Conservation (phyloP, 1,140 invertebrate species). For the Prorops nasuta region DNA sequence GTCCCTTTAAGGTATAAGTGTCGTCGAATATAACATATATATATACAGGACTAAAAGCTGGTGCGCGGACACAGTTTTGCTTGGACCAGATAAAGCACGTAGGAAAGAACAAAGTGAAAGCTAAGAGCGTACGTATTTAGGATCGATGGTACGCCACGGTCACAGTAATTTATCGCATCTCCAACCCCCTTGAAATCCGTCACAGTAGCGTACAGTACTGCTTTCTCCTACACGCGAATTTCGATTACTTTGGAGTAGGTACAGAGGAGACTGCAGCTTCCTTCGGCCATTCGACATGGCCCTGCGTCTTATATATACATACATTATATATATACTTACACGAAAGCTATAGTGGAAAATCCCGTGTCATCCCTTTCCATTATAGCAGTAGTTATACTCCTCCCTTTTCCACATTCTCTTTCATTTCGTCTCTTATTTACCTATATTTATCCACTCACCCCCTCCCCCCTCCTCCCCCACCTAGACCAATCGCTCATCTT, state of each 20-base stretch:
- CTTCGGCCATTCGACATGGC: conserved; percentile 20
- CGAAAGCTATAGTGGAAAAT: conserved; percentile 29
- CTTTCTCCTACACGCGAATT: conserved; percentile 29
- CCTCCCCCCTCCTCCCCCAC: no score
- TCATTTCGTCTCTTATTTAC: background rate
- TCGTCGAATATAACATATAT: no score
- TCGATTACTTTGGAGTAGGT: conserved; percentile 43
- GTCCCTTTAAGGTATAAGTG: no score
- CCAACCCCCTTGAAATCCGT: background rate
- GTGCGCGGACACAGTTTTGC: no score
- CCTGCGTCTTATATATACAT: no score
- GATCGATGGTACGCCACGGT: conserved; percentile 27
- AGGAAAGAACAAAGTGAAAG: conserved; percentile 25
- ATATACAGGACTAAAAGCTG: no score
- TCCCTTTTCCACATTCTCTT: background rate
- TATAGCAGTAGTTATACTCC: conserved; percentile 1
- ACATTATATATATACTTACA: no score
- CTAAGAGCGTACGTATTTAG: conserved; percentile 33
- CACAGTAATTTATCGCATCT: conserved; percentile 38
- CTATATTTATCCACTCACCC: no score
- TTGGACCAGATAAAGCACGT: conserved; percentile 12
- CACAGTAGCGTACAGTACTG: background rate
- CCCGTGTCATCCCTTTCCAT: conserved; percentile 7
- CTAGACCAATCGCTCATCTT: no score
- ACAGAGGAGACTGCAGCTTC: no score